A percentile compares a stretch with the other conserved stretches of the same genome.
Evolutionary conservation across 1,140 invertebrate genomes (phyloP).

Genomic region (Rhizoglyphus robini): DNA sequence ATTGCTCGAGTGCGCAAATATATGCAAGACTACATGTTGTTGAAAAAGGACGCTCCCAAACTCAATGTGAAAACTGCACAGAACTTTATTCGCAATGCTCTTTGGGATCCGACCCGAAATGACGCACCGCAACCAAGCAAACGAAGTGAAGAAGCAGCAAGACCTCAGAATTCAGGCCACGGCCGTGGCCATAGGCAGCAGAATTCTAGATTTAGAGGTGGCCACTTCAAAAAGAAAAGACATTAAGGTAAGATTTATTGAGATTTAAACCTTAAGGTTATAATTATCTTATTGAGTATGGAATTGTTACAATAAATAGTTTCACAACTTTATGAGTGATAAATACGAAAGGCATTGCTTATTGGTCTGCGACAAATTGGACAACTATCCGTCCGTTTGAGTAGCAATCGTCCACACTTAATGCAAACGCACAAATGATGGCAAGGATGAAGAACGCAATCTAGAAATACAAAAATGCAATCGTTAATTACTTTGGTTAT

Average conservation of each 20-base stretch:
- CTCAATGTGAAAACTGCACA: background rate
- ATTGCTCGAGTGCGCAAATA: slow-evolving; percentile 7
- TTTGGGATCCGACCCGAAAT: background rate
- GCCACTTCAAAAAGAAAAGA: background rate
- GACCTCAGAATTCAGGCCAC: too few relatives aligned
- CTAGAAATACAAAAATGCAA: slow-evolving; percentile 1
- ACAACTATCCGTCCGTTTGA: slow-evolving; percentile 36
- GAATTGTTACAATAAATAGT: background rate
- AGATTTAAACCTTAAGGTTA: background rate
- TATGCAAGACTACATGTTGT: background rate
- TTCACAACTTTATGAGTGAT: slow-evolving; percentile 23
- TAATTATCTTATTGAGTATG: background rate
- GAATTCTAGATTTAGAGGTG: too few relatives aligned
- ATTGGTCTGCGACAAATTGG: slow-evolving; percentile 39
- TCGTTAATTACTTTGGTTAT: background rate
- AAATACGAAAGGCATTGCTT: slow-evolving; percentile 27
- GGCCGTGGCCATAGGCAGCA: too few relatives aligned
- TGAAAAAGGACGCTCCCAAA: background rate
- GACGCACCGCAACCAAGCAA: background rate
- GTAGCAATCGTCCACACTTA: slow-evolving; percentile 35
- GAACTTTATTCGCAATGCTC: slow-evolving; percentile 1
- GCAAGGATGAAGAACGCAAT: slow-evolving; percentile 39
- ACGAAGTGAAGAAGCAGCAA: background rate
- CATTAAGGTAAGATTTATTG: background rate
- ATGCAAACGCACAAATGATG: slow-evolving; percentile 40